phyloP scores from a whole-genome alignment of 1,140 invertebrate genomes.

The Drosophila punjabiensis region DNA sequence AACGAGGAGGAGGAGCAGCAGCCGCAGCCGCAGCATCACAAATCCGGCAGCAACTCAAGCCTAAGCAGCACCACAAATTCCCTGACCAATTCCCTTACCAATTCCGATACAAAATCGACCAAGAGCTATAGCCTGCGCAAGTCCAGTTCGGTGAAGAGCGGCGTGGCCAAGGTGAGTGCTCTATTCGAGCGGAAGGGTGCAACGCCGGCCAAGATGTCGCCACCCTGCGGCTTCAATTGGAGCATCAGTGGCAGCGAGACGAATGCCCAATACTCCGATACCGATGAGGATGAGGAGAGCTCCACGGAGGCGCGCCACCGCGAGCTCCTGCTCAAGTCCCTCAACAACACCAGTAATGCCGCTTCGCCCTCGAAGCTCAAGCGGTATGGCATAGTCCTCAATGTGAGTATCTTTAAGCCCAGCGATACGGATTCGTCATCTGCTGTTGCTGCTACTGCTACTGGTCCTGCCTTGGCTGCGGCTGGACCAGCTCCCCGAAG shows the following conservation, averaged over 20 bases:
- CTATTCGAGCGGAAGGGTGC: slow-evolving; percentile 64
- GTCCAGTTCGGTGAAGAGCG: slow-evolving; percentile 61
- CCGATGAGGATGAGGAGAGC: slow-evolving; percentile 70
- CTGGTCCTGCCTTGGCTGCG: background rate
- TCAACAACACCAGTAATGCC: slow-evolving; percentile 26
- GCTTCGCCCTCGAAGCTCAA: slow-evolving; percentile 63
- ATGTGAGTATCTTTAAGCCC: slow-evolving; percentile 73
- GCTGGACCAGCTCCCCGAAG: slow-evolving; percentile 57
- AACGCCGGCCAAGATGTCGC: slow-evolving; percentile 64
- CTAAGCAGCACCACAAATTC: slow-evolving; percentile 50
- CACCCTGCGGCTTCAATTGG: slow-evolving; percentile 84
- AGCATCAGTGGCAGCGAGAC: slow-evolving; percentile 74
- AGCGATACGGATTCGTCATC: slow-evolving; percentile 8
- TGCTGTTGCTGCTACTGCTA: background rate
- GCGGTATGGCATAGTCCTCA: slow-evolving; percentile 82
- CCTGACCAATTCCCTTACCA: slow-evolving; percentile 15
- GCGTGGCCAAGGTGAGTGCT: slow-evolving; percentile 67
- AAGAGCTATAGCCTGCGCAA: slow-evolving; percentile 50
- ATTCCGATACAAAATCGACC: slow-evolving; percentile 27
- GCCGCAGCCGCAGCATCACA: slow-evolving; percentile 21
- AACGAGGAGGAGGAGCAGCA: slow-evolving; percentile 48
- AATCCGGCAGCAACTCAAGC: slow-evolving; percentile 52
- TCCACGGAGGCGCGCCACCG: slow-evolving; percentile 56
- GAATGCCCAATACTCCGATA: slow-evolving; percentile 57
- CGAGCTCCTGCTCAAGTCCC: slow-evolving; percentile 54